Base-by-base conservation (phyloP, 2,888 invertebrate species). In the Geophilus truncorum region DNA sequence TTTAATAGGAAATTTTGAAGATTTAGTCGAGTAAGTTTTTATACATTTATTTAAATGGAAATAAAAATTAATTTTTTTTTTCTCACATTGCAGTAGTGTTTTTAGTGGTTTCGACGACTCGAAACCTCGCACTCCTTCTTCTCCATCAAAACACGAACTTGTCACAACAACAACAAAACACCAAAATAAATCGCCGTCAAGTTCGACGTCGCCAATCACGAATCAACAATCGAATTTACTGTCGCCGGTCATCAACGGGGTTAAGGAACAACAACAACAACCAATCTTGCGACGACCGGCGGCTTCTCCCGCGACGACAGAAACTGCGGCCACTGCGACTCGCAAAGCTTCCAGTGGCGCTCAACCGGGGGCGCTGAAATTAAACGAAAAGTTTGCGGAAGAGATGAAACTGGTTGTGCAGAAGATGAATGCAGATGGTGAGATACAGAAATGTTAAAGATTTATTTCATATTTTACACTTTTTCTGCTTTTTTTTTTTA, bases 391-490 rank as follows among this genome's bases (percentile, higher is more conserved):
- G 18, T 82, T 82, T 79, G 82, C 82, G 23, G 81, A 82, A 40
- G 82, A 82, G 70, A 80, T 82, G 77, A 80, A 80, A 57, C 28
- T 82, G 6, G 81, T 82, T 28, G 57, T 82, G n/a, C 80, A 81
- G 30, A 80, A 80, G 70, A 81, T 81, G 80, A 82, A 77, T 34
- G 62, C 75, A 4, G 82, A 82, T 77, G 81, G 82, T 81, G 21
- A 45, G 70, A 15, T n/a, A n/a, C n/a, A n/a, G n/a, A n/a, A n/a
- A n/a, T n/a, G n/a, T n/a, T n/a, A n/a, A n/a, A n/a, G n/a, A n/a
- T n/a, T n/a, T n/a, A n/a, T n/a, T n/a, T n/a, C n/a, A n/a, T n/a
- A n/a, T n/a, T n/a, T n/a, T n/a, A n/a, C n/a, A n/a, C n/a, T n/a
- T 23, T 45, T n/a, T 45, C 18, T 12, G 1, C 18, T 45, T 45